These are phyloP conservation scores for Zaprionus gabonicus DNA, from an alignment of 1,140 invertebrate genomes.

Conservation along the genomic window DNA sequence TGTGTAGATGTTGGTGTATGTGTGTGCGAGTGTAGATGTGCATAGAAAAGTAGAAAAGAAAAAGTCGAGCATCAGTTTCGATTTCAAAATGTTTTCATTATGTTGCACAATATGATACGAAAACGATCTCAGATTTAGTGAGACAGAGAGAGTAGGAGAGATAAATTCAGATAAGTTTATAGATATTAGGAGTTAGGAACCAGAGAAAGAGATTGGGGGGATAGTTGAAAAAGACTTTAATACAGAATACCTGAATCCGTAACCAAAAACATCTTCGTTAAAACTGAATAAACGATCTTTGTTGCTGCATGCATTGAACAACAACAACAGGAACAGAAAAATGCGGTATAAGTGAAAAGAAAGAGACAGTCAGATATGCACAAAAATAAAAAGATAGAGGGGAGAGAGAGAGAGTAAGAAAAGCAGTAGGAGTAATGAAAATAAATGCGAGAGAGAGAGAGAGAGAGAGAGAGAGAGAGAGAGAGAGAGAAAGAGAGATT, in stretches of 20 bases:
- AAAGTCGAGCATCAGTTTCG: conserved; percentile 70
- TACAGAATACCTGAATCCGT: conserved; percentile 88
- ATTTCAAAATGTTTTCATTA: conserved; percentile 70
- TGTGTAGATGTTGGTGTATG: conserved; percentile 14
- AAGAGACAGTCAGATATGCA: conserved; percentile 6
- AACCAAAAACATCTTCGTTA: conserved; percentile 88
- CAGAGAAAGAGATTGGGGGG: not conserved
- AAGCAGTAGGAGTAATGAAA: not conserved
- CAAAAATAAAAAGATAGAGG: conserved; percentile 6
- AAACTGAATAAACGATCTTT: conserved; percentile 90
- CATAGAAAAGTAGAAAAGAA: conserved; percentile 63
- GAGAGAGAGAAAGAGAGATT: conserved; percentile 8
- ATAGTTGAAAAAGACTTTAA: conserved; percentile 31
- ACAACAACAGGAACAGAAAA: conserved; percentile 33
- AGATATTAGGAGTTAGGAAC: not conserved
- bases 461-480: not conserved
- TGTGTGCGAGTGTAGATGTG: conserved; percentile 43
- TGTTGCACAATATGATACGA: conserved; percentile 35
- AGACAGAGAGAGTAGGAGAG: conserved; percentile 31
- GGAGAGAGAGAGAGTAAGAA: conserved; percentile 6
- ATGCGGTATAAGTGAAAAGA: conserved; percentile 24
- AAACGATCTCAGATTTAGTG: conserved; percentile 22
- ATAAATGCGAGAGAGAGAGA: not conserved
- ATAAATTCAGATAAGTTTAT: conserved; percentile 6
- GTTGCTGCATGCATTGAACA: conserved; percentile 88